Evolutionary conservation across 2,113 vertebrate species (phyloP), one percentile per base, ranked within the genome.

Genomic region (Nothoprocta perdicaria): DNA sequence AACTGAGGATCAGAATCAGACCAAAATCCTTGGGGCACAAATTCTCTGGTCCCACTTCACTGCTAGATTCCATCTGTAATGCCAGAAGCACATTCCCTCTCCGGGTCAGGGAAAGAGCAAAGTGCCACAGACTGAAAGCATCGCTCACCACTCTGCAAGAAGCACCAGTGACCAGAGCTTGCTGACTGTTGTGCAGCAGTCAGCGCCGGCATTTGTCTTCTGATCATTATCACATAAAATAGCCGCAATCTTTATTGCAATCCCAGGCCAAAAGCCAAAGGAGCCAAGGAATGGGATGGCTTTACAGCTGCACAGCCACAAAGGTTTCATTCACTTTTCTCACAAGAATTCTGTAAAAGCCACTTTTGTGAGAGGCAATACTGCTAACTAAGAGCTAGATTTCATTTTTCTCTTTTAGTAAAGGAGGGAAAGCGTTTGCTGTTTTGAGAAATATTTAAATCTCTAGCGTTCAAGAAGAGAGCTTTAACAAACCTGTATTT

Each of bases 1-100:
- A 86, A 80, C 0, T 2, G 14, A 55, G 45, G 21, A 53, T n/a
- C 0, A 0, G 23, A 29, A 90, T 61, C 0, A 0, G 40, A 86
- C 33, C 43, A 19, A 86, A 45, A 35, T 87, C 75, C 18, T 5
- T 46, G 43, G 4, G 86, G n/a, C 11, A 46, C 46, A 60, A 79
- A 69, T 69, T 50, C 24, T 27, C n/a, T 65, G 0, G 2, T 38
- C 73, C 45, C 33, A 40, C 31, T 65, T 65, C 52, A 57, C 17
- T 33, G 50, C 2, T 80, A 52, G 48, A 80, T 72, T 91, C 57
- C 60, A 33, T 48, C 33, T 81, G 8, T 58, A 73, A 63, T 29
- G 76, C 27, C 55, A 82, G 41, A 15, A 87, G 41, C 61, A 46
- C 12, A 46, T 68, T 2, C 14, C 17, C 33, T n/a, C 72, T 80